These are phyloP conservation scores for Ammodytes dubius DNA, from an alignment of 2,113 vertebrate genomes.

Conservation along the genomic window DNA sequence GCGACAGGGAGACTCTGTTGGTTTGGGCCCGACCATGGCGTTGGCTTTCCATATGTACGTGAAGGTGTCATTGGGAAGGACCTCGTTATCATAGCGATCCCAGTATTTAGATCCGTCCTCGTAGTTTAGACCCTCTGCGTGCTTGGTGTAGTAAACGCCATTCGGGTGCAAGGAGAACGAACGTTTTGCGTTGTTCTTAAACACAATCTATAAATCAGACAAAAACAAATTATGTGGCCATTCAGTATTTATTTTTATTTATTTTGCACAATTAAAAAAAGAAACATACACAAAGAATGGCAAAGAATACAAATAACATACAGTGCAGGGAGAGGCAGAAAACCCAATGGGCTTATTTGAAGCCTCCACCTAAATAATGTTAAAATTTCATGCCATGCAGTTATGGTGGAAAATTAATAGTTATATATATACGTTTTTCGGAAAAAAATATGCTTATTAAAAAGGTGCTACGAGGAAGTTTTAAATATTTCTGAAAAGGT, in stretches of 20 bases:
- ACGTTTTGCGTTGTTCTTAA: constrained; percentile 92
- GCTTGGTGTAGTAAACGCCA: constrained; percentile 85
- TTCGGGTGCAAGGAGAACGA: constrained; percentile 94
- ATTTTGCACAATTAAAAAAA: too few relatives aligned
- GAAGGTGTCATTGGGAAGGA: constrained; percentile 89
- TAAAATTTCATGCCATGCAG: too few relatives aligned
- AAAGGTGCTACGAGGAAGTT: too few relatives aligned
- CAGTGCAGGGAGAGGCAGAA: too few relatives aligned
- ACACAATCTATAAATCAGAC: constrained; percentile 87
- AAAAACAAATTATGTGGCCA: not conserved
- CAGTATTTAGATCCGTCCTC: constrained; percentile 90
- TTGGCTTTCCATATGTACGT: constrained; percentile 92
- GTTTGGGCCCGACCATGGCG: constrained; percentile 81
- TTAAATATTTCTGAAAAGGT: too few relatives aligned
- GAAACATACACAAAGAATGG: too few relatives aligned
- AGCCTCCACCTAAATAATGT: too few relatives aligned
- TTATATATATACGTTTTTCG: too few relatives aligned
- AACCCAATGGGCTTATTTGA: too few relatives aligned
- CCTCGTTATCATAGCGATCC: constrained; percentile 89
- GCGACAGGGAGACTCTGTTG: constrained; percentile 86
- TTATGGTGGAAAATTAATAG: not conserved
- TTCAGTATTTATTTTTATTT: too few relatives aligned
- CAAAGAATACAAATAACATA: too few relatives aligned
- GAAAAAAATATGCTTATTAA: not conserved
- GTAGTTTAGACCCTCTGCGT: constrained; percentile 84